A percentile compares a stretch with the other conserved stretches of the same genome.
Evolutionary conservation across 2,113 vertebrate genomes (phyloP).

Genomic region (Tetraodon nigroviridis): DNA sequence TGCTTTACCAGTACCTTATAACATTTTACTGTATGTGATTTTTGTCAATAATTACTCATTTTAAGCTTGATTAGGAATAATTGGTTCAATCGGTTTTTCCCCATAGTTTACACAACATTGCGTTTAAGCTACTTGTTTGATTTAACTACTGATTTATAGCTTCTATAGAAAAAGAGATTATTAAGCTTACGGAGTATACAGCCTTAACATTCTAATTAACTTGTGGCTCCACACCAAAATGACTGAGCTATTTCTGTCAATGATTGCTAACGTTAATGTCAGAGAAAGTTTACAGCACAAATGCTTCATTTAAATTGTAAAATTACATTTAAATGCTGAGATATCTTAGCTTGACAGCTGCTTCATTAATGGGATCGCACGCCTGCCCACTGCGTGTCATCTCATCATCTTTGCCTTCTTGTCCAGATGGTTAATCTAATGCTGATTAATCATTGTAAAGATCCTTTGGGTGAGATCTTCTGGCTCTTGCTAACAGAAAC

Average conservation of each 20-base stretch:
- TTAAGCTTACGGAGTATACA: not conserved
- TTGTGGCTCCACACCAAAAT: no score
- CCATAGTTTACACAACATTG: not conserved
- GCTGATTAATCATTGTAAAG: conserved; percentile 19
- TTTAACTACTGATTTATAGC: not conserved
- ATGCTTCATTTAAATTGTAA: no score
- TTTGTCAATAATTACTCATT: no score
- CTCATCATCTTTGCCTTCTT: not conserved
- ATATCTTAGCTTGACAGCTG: no score
- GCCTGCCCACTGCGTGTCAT: not conserved
- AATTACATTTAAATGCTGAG: no score
- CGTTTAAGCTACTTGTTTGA: not conserved
- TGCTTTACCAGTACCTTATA: no score
- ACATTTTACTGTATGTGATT: no score
- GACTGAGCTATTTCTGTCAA: no score
- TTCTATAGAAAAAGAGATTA: not conserved
- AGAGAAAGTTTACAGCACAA: no score
- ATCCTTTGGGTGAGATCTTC: conserved; percentile 38
- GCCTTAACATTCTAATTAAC: not conserved
- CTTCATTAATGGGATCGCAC: not conserved
- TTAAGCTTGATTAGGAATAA: no score
- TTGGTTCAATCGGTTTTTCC: no score
- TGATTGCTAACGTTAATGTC: no score
- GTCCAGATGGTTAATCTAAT: not conserved
- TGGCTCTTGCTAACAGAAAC: conserved; percentile 36